Evolutionary conservation across 2,113 vertebrate genomes (phyloP), one percentile per base, ranked within the genome.

Genomic region (Hemiprocne comata): DNA sequence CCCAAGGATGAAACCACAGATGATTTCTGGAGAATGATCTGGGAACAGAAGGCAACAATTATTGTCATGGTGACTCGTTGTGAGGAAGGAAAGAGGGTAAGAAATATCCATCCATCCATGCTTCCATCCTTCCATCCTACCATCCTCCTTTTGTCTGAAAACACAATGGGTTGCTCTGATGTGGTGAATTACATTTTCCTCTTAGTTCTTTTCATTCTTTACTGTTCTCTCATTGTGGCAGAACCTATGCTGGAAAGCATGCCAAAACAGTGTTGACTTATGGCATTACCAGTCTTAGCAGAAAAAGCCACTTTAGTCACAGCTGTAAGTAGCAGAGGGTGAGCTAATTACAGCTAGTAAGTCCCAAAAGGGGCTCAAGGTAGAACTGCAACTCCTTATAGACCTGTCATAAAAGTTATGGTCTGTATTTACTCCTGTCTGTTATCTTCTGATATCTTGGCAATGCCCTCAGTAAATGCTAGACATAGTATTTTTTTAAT

Each of bases 21-120:
- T 89, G 99, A 99, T 95, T 99, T 99, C 97, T 99, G 99, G 99
- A 99, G 98, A 97, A 99, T 99, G 99, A 97, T 99, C 93, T 99
- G 99, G 99, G 99, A 99, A 86, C 99, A 99, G 90, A 99, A 99
- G 82, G 99, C 98, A 76, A 99, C 99, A 3, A 98, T 99, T 66
- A 99, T 99, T 78, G 99, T 99, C 92, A 99, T 99, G 99, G 99
- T 99, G 94, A 99, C 99, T 51, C 98, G 98, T 38, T 99, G 99
- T 95, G 99, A 99, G 92, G 99, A 99, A 97, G 99, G 99, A 82
- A 99, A 99, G 92, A 98, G 98, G 98, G 99, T 99, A 86, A 98
- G 97, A n/a, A 64, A 29, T 64, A 74, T 9, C 44, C 7, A 5
- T 66, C 60, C 19, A 25, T 28, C 28, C 29, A 11, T 89, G 23